Evolutionary conservation across 1,140 invertebrate species (phyloP).

Genomic region (Apis cerana): DNA sequence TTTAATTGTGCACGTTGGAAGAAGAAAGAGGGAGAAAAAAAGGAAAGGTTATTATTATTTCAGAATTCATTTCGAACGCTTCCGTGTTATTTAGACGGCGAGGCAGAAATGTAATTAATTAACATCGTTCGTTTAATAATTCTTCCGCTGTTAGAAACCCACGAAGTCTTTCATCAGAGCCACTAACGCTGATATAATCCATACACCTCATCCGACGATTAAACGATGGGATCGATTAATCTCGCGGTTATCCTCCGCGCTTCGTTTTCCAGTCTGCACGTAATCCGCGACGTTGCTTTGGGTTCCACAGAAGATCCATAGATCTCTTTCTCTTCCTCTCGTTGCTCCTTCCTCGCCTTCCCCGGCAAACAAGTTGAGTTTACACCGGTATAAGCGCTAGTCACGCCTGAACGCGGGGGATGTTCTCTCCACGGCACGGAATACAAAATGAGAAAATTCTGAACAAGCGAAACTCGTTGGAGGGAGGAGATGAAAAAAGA

Average conservation of each 20-base stretch:
- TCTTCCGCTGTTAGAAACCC: constrained; percentile 15
- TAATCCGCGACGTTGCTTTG: constrained; percentile 60
- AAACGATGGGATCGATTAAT: constrained; percentile 59
- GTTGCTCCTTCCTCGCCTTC: constrained; percentile 15
- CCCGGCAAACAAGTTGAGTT: constrained; percentile 54
- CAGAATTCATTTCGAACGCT: background rate
- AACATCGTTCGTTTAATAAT: constrained; percentile 30
- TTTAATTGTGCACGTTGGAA: too few species aligned
- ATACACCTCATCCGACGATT: constrained; percentile 44
- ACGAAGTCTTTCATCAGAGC: constrained; percentile 13
- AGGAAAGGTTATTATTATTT: background rate
- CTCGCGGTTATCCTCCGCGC: constrained; percentile 54
- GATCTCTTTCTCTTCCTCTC: constrained; percentile 46
- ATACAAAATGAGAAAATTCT: constrained; percentile 41
- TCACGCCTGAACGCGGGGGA: constrained; percentile 61
- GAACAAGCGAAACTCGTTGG: constrained; percentile 13
- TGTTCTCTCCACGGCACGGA: constrained; percentile 29
- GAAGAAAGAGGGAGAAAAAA: too few species aligned
- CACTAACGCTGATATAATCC: constrained; percentile 33
- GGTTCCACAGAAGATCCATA: constrained; percentile 52
- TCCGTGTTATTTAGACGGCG: background rate
- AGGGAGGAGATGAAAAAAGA: too few species aligned
- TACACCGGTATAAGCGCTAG: constrained; percentile 62
- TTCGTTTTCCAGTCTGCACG: constrained; percentile 53
- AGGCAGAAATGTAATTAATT: constrained; percentile 26